Evolutionary conservation across 1,140 invertebrate species (phyloP), one percentile per base, ranked within the genome.

Genomic region (Oscheius sp.): DNA sequence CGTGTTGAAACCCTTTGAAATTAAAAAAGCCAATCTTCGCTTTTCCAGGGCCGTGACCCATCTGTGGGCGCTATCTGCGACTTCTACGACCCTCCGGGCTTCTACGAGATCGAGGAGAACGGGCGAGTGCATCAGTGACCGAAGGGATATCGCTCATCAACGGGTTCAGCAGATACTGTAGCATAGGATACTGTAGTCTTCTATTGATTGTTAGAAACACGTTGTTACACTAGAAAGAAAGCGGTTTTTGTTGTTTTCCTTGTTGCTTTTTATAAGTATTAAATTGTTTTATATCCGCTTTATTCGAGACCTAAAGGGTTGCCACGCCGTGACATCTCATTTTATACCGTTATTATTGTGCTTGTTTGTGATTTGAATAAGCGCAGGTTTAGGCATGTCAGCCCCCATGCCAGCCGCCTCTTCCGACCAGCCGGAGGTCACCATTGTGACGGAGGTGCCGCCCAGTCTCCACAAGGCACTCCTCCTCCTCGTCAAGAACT

Each of bases 31-130:
- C 29, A 68, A 15, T 26, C 18, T 20, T 55, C 31, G 28, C 42
- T 49, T 29, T 68, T 81, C 64, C 42, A 81, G 76, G 81, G 81
- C 3, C 79, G 81, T 36, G 83, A 83, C 68, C 81, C 81, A 42
- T 77, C 66, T n/a, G 76, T 81, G n/a, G 79, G 77, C 23, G 77
- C 77, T 20, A 83, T 83, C n/a, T 84, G 81, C 49, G 82, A 83
- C 52, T 84, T 83, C 73, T 79, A 83, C 70, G 82, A 84, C 61
- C 82, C 81, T n/a, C 79, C 79, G 20, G 46, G 55, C 18, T 66
- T 62, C 42, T 61, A 76, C 36, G 20, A 38, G 18, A 46, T 76
- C 3, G 58, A 75, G 10, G 73, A 75, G 32, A 55, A 23, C 28
- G 23, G n/a, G n/a, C n/a, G n/a, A n/a, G n/a, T n/a, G n/a, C n/a